phyloP scores from a whole-genome alignment of 2,888 invertebrate species.

The Drosophila atripex region DNA sequence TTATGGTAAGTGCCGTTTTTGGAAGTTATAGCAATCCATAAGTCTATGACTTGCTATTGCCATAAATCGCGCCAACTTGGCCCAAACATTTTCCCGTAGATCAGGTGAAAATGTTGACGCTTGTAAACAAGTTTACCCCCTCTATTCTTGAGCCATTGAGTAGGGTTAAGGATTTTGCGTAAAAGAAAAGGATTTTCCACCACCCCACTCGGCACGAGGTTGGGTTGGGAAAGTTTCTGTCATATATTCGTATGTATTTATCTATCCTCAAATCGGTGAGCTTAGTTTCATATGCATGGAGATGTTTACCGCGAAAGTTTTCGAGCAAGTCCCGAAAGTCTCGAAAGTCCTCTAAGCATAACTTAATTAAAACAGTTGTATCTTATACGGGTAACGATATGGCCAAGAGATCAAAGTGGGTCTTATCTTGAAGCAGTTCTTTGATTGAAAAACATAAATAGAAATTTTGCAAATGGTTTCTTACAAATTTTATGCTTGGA shows the following conservation, averaged over 20 bases:
- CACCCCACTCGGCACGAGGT: too few relatives aligned
- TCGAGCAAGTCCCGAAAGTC: neutral
- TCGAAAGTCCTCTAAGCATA: conserved; percentile 15
- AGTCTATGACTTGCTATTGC: conserved; percentile 70
- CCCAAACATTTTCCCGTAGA: conserved; percentile 51
- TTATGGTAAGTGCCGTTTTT: conserved; percentile 74
- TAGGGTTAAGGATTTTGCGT: conserved; percentile 31
- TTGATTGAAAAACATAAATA: conserved; percentile 1
- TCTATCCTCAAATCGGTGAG: conserved; percentile 28
- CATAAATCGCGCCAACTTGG: conserved; percentile 71
- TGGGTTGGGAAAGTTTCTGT: conserved; percentile 16
- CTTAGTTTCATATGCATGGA: conserved; percentile 38
- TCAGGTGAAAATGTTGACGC: conserved; percentile 57
- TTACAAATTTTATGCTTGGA: neutral
- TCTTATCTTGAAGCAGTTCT: conserved; percentile 14
- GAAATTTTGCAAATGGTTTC: conserved; percentile 2
- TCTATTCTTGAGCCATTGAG: conserved; percentile 32
- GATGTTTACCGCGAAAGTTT: conserved; percentile 39
- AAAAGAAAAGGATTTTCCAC: conserved; percentile 5
- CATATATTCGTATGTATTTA: conserved; percentile 16
- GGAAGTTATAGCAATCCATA: conserved; percentile 73
- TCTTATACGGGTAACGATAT: conserved; percentile 23
- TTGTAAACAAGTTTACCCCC: conserved; percentile 53
- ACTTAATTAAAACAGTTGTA: conserved; percentile 33
- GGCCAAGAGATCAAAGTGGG: conserved; percentile 27